Base-by-base conservation (phyloP, 2,113 vertebrate genomes). In the Epinephelus lanceolatus region DNA sequence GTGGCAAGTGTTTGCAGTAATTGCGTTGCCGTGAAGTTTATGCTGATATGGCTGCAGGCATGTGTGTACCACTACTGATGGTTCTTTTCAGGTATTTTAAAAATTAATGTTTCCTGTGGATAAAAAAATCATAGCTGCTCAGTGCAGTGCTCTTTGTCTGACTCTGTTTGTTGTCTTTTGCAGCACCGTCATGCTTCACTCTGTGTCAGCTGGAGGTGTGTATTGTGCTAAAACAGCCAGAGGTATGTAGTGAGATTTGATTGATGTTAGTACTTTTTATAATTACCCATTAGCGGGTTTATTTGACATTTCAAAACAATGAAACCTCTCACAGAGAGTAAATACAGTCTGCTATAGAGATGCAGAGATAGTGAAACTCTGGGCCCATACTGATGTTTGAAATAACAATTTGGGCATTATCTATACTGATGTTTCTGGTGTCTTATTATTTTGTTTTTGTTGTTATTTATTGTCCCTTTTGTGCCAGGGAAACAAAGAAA, bases 221-320 rank as follows among this genome's bases (percentile, higher is more conserved):
- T 93, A 93, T 66, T 94, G 93, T 87, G 86, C 88, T 51, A 86
- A 83, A 89, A 89, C 84, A 73, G 91, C 89, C 25, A 83, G 76
- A 93, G 92, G 92, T 92, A 86, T 15, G 86, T 88, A 4, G 37
- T 60, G 59, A 6, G 12, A 42, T 76, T 61, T 76, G 49, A 71
- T 53, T 80, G 37, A 40, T 82, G 55, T 69, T 37, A 11, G 12
- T 76, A 13, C 25, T 68, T 80, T 68, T 56, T 27, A 57, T 53
- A 71, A 79, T 83, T 78, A 67, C 55, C 23, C 74, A 69, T 86
- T 88, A 73, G 57, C 2, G 2, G 57, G 11, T 71, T 14, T 80
- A 51, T 81, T 76, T 83, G 79, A 73, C 52, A 63, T 42, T 65
- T 86, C 37, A 51, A 25, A 83, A 60, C 19, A 57, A 72, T n/a